These are phyloP conservation scores for Oncorhynchus clarkii DNA, from an alignment of 2,113 vertebrate genomes.

Conservation along the genomic window DNA sequence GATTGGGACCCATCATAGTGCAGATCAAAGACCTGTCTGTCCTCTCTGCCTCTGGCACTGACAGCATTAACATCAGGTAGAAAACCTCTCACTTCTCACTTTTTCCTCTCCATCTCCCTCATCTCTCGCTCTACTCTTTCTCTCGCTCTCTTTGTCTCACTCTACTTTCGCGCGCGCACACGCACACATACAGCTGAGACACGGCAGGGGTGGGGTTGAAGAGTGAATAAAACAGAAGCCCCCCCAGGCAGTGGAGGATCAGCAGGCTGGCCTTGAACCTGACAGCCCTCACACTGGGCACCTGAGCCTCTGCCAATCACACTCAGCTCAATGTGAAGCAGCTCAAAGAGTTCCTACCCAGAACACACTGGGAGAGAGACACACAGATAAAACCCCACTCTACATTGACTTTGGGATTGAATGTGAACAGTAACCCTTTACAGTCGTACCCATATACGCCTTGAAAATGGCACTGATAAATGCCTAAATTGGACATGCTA, in stretches of 20 bases:
- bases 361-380: slow-evolving; percentile 27
- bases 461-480: no score
- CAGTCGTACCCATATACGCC: no score
- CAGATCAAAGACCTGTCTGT: slow-evolving; percentile 61
- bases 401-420: slow-evolving; percentile 56
- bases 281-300: slow-evolving; percentile 10
- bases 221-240: slow-evolving; percentile 10
- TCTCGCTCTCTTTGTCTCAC: not conserved
- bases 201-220: not conserved
- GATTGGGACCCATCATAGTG: slow-evolving; percentile 48
- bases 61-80: slow-evolving; percentile 5
- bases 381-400: slow-evolving; percentile 44
- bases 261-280: slow-evolving; percentile 40
- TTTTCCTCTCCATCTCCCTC: no score
- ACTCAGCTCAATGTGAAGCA: slow-evolving; percentile 23
- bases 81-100: not conserved
- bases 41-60: slow-evolving; percentile 54
- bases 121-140: not conserved
- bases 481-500: no score
- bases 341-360: slow-evolving; percentile 6
- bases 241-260: slow-evolving; percentile 6
- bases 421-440: not conserved
- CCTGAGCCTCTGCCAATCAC: slow-evolving; percentile 27
- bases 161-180: slow-evolving; percentile 3
- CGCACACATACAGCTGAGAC: not conserved